Base-by-base conservation (phyloP, 2,797 vertebrate genomes). In the Buphagus erythrorhynchus region DNA sequence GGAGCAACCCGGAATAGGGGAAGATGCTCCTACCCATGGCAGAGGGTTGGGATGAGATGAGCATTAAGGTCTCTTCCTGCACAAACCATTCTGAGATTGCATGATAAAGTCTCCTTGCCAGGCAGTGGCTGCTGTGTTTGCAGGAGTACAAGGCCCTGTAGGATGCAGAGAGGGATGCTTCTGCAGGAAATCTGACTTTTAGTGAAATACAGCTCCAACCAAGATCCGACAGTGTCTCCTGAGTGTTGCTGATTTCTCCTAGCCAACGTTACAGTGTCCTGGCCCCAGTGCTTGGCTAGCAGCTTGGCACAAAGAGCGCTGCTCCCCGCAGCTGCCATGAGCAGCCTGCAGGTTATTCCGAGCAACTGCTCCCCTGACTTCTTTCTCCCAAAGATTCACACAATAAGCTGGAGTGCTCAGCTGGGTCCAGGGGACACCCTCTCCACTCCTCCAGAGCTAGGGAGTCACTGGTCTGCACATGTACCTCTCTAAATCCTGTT, bases 21-120 rank as follows among this genome's bases (percentile, higher is more conserved):
- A 26, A 72, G 46, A 15, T 65, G 43, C 0, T 9, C 21, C 38
- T 45, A 0, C 4, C 20, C 51, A 12, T 3, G 33, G 21, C 65
- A 72, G 45, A 19, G 25, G 10, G 2, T 8, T 33, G 59, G 43
- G 46, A 29, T 22, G 59, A 35, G 17, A 26, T 16, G 33, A 14
- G 3, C 25, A n/a, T 19, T 40, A 7, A 31, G 38, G 15, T 52
- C 18, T 28, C 12, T 35, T 28, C 33, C 66, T 46, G 61, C 51
- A 45, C 33, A 66, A 46, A 25, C 10, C 62, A 29, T 10, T 5
- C 38, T 10, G 0, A 63, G 63, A 3, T 4, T 17, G 35, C 5
- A 3, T 8, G 43, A 2, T 1, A 5, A 76, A 10, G 12, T 10
- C 7, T 10, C 29, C 22, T 74, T 0, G 0, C 10, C 40, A 17